These are phyloP conservation scores for Heterotis niloticus DNA, from an alignment of 2,113 vertebrate species.

Conservation along the genomic window DNA sequence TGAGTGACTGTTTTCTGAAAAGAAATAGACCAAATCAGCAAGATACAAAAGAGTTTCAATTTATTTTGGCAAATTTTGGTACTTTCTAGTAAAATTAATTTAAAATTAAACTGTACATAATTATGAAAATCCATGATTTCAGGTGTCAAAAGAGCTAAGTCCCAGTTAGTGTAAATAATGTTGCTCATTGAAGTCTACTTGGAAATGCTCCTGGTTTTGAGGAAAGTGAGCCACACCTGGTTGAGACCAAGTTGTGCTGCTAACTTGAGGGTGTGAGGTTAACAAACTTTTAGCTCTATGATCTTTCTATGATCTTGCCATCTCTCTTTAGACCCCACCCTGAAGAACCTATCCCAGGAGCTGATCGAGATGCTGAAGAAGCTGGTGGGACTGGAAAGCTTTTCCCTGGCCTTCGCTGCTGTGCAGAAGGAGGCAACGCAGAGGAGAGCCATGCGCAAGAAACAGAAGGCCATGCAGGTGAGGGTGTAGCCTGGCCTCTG, in stretches of 20 bases:
- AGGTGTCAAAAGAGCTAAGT: too few species aligned
- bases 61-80: too few species aligned
- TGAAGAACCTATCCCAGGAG: conserved; percentile 94
- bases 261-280: background rate
- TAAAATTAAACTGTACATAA: too few species aligned
- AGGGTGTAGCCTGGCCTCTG: background rate
- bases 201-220: too few species aligned
- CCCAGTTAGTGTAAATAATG: too few species aligned
- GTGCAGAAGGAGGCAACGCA: conserved; percentile 84
- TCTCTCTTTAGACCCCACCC: conserved; percentile 70
- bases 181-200: background rate
- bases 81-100: too few species aligned
- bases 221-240: background rate
- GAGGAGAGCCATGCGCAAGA: conserved; percentile 76
- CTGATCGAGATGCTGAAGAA: conserved; percentile 90
- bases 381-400: conserved; percentile 79
- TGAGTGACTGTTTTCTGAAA: too few species aligned
- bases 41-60: too few species aligned
- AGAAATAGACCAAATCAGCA: too few species aligned
- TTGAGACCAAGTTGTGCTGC: conserved; percentile 1
- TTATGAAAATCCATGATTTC: too few species aligned
- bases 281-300: background rate
- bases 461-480: conserved; percentile 85
- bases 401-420: conserved; percentile 81
- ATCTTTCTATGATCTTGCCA: background rate